Percentiles rank a stretch among this genome's conserved stretches.
Conservation (phyloP, 2,888 invertebrate species). For the Ichneumon xanthorius region DNA sequence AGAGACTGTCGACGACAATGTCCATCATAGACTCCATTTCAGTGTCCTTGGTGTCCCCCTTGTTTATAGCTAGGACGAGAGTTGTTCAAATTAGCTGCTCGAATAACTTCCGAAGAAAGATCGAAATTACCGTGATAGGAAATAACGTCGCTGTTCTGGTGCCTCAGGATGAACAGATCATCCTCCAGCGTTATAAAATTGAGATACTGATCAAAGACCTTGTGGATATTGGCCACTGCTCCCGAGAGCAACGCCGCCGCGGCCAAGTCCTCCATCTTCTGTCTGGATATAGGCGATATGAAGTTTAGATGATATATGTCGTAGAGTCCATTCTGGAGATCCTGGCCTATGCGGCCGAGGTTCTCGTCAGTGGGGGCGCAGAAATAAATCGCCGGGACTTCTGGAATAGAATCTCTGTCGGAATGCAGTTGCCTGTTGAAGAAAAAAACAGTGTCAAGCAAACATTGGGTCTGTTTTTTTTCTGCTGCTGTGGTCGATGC, state of each 20-base stretch:
- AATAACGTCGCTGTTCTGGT: conserved; percentile 95
- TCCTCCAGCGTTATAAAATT: conserved; percentile 99
- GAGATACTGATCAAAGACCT: conserved; percentile 98
- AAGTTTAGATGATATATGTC: conserved; percentile 98
- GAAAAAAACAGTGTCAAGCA: not conserved
- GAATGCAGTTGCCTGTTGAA: conserved; percentile 92
- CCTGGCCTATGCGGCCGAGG: conserved; percentile 96
- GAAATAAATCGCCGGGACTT: conserved; percentile 99
- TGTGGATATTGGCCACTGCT: conserved; percentile 96
- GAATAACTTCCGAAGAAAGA: not conserved
- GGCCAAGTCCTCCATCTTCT: conserved; percentile 97
- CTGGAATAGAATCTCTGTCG: conserved; percentile 96
- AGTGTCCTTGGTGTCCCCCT: conserved; percentile 96
- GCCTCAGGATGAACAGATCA: conserved; percentile 97
- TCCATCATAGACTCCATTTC: conserved; percentile 98
- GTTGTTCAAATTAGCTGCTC: not conserved
- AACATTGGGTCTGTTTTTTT: not conserved
- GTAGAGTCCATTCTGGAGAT: conserved; percentile 94
- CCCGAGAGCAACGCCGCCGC: conserved; percentile 96
- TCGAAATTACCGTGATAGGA: conserved; percentile 93
- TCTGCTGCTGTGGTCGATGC: no score
- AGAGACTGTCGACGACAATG: conserved; percentile 97
- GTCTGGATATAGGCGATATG: conserved; percentile 96
- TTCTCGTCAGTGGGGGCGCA: conserved; percentile 98
- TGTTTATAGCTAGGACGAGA: conserved; percentile 91